These are phyloP conservation scores for Drosophila willistoni DNA, from an alignment of 1,140 invertebrate genomes.

Conservation along the genomic window DNA sequence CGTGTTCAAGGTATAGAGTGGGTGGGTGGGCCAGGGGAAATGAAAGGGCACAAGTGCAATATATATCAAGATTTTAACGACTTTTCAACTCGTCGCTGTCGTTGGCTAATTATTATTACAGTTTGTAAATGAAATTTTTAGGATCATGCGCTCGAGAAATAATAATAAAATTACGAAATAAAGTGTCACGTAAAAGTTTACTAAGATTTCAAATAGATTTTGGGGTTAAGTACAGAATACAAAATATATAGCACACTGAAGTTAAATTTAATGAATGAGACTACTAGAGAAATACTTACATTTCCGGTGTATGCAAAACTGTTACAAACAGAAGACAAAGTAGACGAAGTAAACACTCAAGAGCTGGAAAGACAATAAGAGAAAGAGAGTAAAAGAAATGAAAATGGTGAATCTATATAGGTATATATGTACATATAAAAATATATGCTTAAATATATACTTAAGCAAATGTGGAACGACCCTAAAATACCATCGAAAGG, in stretches of 20 bases:
- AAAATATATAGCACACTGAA: not conserved
- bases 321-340: slow-evolving; percentile 5
- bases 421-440: not conserved
- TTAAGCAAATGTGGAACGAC: not conserved
- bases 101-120: slow-evolving; percentile 65
- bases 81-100: slow-evolving; percentile 42
- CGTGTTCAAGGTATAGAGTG: not conserved
- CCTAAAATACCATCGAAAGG: not conserved
- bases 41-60: slow-evolving; percentile 14
- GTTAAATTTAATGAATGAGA: not conserved
- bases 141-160: slow-evolving; percentile 55
- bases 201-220: slow-evolving; percentile 6
- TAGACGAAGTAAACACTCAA: not conserved
- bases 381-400: not conserved
- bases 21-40: not conserved
- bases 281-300: slow-evolving; percentile 6
- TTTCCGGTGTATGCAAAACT: slow-evolving; percentile 2
- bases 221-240: not conserved
- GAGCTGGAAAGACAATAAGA: not conserved
- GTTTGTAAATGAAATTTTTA: slow-evolving; percentile 46
- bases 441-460: not conserved
- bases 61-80: slow-evolving; percentile 55
- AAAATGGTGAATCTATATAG: not conserved
- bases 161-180: slow-evolving; percentile 52
- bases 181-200: slow-evolving; percentile 33